Percentiles rank a stretch among this genome's conserved stretches.
Evolutionary conservation across 2,888 invertebrate species (phyloP).

Genomic region (Adelognathus sp.): DNA sequence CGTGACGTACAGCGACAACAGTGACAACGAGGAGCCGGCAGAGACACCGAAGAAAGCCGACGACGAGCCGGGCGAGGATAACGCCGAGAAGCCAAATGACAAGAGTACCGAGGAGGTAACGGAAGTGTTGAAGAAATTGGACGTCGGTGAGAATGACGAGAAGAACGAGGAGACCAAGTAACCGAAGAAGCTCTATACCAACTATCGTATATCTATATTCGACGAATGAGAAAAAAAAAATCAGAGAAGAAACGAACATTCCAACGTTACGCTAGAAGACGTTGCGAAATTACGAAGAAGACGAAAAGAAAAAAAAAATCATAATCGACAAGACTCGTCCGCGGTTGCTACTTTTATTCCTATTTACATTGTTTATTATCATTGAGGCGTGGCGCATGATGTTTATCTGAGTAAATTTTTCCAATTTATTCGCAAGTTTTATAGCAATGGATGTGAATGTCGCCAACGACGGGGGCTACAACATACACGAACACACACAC

Average conservation of each 20-base stretch:
- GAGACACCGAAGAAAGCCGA: conserved; percentile 50
- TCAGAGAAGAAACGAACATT: conserved; percentile 39
- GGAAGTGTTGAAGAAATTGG: conserved; percentile 84
- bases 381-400: conserved; percentile 28
- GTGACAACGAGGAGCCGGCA: conserved; percentile 68
- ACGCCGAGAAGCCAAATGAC: neutral
- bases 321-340: conserved; percentile 49
- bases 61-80: conserved; percentile 46
- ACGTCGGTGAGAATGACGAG: conserved; percentile 81
- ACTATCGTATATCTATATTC: conserved; percentile 25
- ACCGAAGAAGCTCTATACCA: conserved; percentile 54
- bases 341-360: conserved; percentile 53
- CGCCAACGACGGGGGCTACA: neutral
- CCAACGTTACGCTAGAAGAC: conserved; percentile 48
- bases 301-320: no score
- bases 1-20: conserved; percentile 69
- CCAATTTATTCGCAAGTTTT: conserved; percentile 23
- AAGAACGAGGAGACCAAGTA: conserved; percentile 63
- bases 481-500: no score
- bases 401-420: conserved; percentile 26
- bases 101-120: conserved; percentile 80
- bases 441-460: neutral
- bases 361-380: conserved; percentile 36
- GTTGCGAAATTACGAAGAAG: conserved; percentile 43
- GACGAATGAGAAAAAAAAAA: neutral